Evolutionary conservation across 2,888 invertebrate species (phyloP).

Genomic region (Drosophila subquinaria): DNA sequence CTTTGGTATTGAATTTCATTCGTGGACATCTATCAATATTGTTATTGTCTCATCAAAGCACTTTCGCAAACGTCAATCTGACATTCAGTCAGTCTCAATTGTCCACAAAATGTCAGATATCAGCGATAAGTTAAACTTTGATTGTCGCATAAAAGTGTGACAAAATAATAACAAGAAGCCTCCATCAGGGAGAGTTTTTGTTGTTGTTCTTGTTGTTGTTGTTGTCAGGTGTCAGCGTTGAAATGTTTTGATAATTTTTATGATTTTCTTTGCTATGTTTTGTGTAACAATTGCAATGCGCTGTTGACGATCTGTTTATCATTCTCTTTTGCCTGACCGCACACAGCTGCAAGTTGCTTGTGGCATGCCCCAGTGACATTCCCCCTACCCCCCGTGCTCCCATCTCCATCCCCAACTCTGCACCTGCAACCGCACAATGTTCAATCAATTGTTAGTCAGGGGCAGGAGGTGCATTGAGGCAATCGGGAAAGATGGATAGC

Average conservation of each 20-base stretch:
- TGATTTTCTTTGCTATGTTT: constrained; percentile 20
- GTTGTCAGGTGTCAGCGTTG: constrained; percentile 16
- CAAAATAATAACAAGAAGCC: constrained; percentile 3
- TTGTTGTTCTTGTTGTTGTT: neutral
- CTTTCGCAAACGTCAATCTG: constrained; percentile 37
- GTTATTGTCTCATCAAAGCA: constrained; percentile 28
- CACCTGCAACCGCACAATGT: constrained; percentile 46
- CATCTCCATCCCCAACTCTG: neutral
- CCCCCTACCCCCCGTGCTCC: neutral
- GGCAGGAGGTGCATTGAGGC: too few relatives aligned
- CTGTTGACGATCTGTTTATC: constrained; percentile 53
- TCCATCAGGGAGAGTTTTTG: neutral
- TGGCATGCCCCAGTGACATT: constrained; percentile 34
- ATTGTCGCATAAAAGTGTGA: constrained; percentile 24
- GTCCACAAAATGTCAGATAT: constrained; percentile 46
- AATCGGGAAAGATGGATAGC: too few relatives aligned
- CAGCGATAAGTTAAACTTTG: constrained; percentile 38
- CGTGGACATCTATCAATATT: constrained; percentile 28
- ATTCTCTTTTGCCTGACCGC: constrained; percentile 53
- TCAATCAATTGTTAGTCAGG: constrained; percentile 61
- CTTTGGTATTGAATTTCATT: constrained; percentile 9
- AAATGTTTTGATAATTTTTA: constrained; percentile 49
- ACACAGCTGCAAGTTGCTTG: constrained; percentile 32
- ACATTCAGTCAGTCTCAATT: constrained; percentile 30
- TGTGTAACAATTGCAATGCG: constrained; percentile 25